phyloP scores from a whole-genome alignment of 2,113 vertebrate species.

The Eira barbara region DNA sequence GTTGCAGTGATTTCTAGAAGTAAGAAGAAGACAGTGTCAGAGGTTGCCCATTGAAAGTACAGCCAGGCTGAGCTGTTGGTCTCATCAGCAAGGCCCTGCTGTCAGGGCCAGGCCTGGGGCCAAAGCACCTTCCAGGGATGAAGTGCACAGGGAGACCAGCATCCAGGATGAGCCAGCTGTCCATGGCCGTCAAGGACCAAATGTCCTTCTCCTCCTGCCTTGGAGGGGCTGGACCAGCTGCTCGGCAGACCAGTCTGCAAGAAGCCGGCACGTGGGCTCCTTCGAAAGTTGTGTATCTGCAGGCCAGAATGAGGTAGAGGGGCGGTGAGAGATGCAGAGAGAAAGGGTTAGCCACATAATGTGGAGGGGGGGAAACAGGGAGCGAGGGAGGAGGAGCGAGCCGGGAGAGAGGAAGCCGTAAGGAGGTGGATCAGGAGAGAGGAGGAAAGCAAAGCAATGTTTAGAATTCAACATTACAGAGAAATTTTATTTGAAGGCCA shows the following conservation, averaged over 20 bases:
- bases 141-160: background rate
- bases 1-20: background rate
- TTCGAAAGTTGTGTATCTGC: background rate
- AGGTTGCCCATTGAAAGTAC: background rate
- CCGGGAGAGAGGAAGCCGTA: background rate
- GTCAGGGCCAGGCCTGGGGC: background rate
- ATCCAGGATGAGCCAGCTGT: background rate
- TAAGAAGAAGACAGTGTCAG: accelerated
- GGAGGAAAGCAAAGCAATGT: background rate
- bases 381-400: background rate
- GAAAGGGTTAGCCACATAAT: background rate
- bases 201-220: background rate
- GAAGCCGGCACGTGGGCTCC: background rate
- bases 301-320: background rate
- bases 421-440: background rate
- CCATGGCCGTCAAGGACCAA: background rate
- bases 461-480: background rate
- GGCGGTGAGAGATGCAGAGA: background rate
- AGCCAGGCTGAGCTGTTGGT: background rate
- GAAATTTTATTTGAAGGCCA: background rate
- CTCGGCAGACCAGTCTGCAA: background rate
- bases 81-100: background rate
- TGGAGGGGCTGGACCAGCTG: background rate
- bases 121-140: background rate
- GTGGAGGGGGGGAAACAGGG: background rate